Percentiles rank a stretch among this genome's conserved stretches.
These are phyloP conservation scores for Drosophila arizonae DNA, from an alignment of 1,140 invertebrate genomes.

Conservation along the genomic window DNA sequence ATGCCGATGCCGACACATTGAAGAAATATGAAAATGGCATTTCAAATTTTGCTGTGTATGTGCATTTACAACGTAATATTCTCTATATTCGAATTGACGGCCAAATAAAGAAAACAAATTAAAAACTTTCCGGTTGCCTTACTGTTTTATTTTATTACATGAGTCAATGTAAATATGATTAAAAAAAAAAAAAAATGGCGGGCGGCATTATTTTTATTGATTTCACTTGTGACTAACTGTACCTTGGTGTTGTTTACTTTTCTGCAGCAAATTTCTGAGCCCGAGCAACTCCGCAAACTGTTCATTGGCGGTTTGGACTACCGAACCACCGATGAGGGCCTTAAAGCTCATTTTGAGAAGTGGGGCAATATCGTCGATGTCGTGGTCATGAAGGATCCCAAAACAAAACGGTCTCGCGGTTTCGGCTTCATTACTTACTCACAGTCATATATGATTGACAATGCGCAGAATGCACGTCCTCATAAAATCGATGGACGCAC, in stretches of 20 bases:
- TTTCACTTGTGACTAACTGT: slow-evolving; percentile 57
- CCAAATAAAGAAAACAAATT: background rate
- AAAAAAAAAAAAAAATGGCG: slow-evolving; percentile 75
- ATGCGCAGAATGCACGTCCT: slow-evolving; percentile 93
- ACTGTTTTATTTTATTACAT: background rate
- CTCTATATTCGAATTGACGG: too few relatives aligned
- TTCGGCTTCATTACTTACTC: slow-evolving; percentile 99
- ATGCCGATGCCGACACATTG: slow-evolving; percentile 48
- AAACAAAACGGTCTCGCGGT: slow-evolving; percentile 95
- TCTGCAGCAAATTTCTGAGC: slow-evolving; percentile 85
- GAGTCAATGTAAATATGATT: slow-evolving; percentile 50
- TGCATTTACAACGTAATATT: background rate
- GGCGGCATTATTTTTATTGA: slow-evolving; percentile 57
- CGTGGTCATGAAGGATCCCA: slow-evolving; percentile 99
- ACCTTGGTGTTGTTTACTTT: slow-evolving; percentile 22
- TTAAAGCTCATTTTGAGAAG: slow-evolving; percentile 97
- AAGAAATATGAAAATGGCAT: slow-evolving; percentile 9
- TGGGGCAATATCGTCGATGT: slow-evolving; percentile 99
- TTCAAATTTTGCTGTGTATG: slow-evolving; percentile 1
- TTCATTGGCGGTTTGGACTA: slow-evolving; percentile 99
- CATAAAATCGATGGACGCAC: slow-evolving; percentile 89
- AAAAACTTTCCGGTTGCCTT: background rate
- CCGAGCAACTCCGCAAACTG: slow-evolving; percentile 96
- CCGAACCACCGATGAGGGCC: slow-evolving; percentile 96
- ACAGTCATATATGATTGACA: slow-evolving; percentile 95